phyloP scores from a whole-genome alignment of 2,797 vertebrate genomes.

The Sebastes taczanowskii region DNA sequence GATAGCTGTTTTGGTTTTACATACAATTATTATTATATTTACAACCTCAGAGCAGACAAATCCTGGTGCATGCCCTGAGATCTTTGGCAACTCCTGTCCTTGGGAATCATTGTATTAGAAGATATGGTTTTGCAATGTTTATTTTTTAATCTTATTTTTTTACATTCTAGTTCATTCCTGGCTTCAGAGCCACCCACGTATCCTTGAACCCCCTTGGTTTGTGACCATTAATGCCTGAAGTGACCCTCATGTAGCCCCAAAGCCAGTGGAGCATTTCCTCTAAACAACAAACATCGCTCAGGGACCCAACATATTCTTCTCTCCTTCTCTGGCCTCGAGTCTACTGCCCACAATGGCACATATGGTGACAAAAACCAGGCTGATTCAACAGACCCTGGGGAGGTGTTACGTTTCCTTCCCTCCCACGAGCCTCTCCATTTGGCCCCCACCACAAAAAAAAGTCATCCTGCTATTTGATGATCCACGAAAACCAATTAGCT shows the following conservation, averaged over 20 bases:
- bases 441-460: slow-evolving; percentile 64
- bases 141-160: not conserved
- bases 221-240: slow-evolving; percentile 9
- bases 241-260: slow-evolving; percentile 26
- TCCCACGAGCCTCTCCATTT: slow-evolving; percentile 54
- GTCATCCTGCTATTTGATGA: slow-evolving; percentile 76
- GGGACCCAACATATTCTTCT: slow-evolving; percentile 33
- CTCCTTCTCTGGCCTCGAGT: slow-evolving; percentile 44
- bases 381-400: slow-evolving; percentile 64
- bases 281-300: slow-evolving; percentile 46
- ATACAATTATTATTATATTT: too few relatives aligned
- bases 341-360: slow-evolving; percentile 51
- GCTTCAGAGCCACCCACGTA: not conserved
- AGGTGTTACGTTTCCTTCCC: slow-evolving; percentile 63
- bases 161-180: not conserved
- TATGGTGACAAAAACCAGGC: slow-evolving; percentile 58
- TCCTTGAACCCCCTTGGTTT: not conserved
- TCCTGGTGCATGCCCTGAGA: too few relatives aligned
- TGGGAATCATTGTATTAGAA: not conserved
- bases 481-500: slow-evolving; percentile 82
- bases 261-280: slow-evolving; percentile 15
- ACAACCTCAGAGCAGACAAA: too few relatives aligned
- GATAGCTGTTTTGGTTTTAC: too few relatives aligned
- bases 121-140: not conserved
- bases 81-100: too few relatives aligned